These are phyloP conservation scores for Tachycineta bicolor DNA, from an alignment of 2,113 vertebrate genomes.

Conservation along the genomic window DNA sequence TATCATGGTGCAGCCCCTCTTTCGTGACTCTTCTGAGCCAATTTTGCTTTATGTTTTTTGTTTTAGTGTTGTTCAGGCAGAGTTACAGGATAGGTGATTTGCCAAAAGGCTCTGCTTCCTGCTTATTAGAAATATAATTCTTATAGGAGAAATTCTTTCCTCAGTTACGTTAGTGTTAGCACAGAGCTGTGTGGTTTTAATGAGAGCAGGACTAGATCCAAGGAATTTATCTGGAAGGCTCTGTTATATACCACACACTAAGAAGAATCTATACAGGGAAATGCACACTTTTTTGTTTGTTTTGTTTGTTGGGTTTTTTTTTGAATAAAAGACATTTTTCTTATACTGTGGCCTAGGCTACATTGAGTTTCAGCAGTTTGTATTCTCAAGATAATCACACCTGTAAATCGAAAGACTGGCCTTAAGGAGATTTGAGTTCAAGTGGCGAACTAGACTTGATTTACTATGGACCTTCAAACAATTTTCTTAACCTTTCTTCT, in stretches of 20 bases:
- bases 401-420: not conserved
- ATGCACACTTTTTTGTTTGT: not conserved
- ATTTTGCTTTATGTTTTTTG: not conserved
- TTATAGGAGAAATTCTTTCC: conserved; percentile 21
- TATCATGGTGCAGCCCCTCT: not conserved
- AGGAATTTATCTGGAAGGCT: conserved; percentile 44
- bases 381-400: not conserved
- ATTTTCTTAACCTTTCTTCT: not conserved
- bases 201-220: conserved; percentile 39
- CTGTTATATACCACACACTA: conserved; percentile 24
- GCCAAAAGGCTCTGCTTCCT: not conserved
- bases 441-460: not conserved
- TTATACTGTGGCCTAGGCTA: not conserved
- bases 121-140: conserved; percentile 32
- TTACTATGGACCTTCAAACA: not conserved
- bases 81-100: not conserved
- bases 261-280: not conserved
- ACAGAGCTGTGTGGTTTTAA: not conserved
- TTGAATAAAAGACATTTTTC: not conserved
- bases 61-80: not conserved
- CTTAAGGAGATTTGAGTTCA: not conserved
- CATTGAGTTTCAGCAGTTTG: not conserved
- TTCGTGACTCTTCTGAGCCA: not conserved
- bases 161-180: not conserved
- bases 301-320: not conserved